Percentiles rank a stretch among this genome's conserved stretches.
Conservation (phyloP, 1,140 invertebrate genomes). For the Calephelis virginiensis region DNA sequence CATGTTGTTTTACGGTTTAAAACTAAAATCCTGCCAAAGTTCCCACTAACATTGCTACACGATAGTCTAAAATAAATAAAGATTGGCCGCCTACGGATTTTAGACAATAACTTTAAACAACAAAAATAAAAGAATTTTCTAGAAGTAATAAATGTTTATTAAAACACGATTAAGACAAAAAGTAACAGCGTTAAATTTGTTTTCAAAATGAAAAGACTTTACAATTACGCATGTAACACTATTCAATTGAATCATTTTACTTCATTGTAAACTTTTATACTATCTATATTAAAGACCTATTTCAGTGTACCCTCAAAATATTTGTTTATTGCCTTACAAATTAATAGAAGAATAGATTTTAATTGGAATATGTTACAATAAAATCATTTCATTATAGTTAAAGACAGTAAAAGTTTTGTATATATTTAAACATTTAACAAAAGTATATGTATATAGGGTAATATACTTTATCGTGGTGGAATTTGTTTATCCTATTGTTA, state of each 20-base stretch:
- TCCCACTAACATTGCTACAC: no score
- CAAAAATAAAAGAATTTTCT: constrained; percentile 33
- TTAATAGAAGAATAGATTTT: constrained; percentile 45
- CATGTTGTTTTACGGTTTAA: no score
- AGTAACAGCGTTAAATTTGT: constrained; percentile 66
- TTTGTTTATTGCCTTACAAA: constrained; percentile 38
- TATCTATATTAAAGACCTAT: constrained; percentile 33
- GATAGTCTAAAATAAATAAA: no score
- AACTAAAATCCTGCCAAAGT: no score
- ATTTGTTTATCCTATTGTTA: constrained; percentile 42
- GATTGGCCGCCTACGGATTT: no score
- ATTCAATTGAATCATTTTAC: constrained; percentile 28
- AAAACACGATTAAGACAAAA: constrained; percentile 72
- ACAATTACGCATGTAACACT: constrained; percentile 37
- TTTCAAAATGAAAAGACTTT: constrained; percentile 56
- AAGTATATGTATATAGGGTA: constrained; percentile 46
- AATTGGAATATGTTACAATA: constrained; percentile 42
- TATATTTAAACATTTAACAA: constrained; percentile 50
- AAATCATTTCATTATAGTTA: constrained; percentile 44
- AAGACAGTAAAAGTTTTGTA: constrained; percentile 42
- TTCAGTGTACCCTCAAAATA: constrained; percentile 32
- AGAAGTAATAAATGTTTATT: constrained; percentile 70
- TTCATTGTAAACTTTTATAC: constrained; percentile 29
- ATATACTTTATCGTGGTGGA: constrained; percentile 42
- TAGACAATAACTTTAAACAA: background rate